phyloP scores from a whole-genome alignment of 2,888 invertebrate species.

The Phortica magna region DNA sequence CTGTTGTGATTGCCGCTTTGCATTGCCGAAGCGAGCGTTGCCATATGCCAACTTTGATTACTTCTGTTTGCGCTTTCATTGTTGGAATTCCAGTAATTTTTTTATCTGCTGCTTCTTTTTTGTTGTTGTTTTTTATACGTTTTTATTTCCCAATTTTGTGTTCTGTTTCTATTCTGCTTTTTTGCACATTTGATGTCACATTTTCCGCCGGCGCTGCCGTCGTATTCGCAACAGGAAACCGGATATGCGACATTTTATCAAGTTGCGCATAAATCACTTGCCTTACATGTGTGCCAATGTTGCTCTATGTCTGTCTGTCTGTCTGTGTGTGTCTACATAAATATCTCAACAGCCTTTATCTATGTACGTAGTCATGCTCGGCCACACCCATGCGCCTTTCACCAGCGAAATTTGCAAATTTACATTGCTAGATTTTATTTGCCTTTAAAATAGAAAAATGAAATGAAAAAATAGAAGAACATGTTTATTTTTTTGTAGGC shows the following conservation, averaged over 20 bases:
- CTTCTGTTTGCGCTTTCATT: conserved; percentile 35
- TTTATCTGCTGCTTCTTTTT: background rate
- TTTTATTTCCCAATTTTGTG: background rate
- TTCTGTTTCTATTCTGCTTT: background rate
- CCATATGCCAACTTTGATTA: conserved; percentile 64
- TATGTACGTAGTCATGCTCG: background rate
- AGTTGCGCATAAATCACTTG: conserved; percentile 51
- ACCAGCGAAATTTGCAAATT: background rate
- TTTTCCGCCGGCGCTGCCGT: background rate
- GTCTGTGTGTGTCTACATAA: conserved; percentile 14
- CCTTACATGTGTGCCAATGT: conserved; percentile 35
- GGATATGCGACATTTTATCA: conserved; percentile 54
- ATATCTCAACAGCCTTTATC: background rate
- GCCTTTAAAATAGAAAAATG: too few relatives aligned
- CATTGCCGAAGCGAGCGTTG: conserved; percentile 17
- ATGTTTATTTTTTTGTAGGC: too few relatives aligned
- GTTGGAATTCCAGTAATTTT: too few relatives aligned
- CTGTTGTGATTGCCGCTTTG: too few relatives aligned
- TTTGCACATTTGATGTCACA: background rate
- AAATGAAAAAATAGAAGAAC: too few relatives aligned
- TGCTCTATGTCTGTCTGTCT: conserved; percentile 10
- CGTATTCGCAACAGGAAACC: conserved; percentile 40
- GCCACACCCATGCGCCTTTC: background rate
- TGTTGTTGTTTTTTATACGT: background rate
- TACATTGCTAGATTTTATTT: background rate